Base-by-base conservation (phyloP, 2,113 vertebrate species). In the Tympanuchus pallidicinctus region DNA sequence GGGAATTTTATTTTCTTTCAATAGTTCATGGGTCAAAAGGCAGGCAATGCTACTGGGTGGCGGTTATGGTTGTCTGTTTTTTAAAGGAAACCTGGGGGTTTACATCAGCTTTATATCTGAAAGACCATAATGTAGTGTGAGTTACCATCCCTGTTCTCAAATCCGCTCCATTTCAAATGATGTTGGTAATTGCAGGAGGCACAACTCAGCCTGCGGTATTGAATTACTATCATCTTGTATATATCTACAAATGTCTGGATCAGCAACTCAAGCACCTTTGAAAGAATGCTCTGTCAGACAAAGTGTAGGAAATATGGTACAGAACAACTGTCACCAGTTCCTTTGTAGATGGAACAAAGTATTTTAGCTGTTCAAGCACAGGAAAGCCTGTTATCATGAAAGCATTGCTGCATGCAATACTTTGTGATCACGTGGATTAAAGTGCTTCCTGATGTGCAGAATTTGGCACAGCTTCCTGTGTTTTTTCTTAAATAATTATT, bases 241-340 rank as follows among this genome's bases (percentile, higher is more conserved):
- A 27, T 92, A 47, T 73, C 52, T 93, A 82, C 81, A 85, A 91
- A 90, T 84, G 54, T 77, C 71, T 89, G 56, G 76, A 91, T 71
- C 72, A 85, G 90, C 86, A 85, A 89, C 84, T 90, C 80, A 91
- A 67, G 82, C 72, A 96, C 59, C 57, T 86, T 81, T 88, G 82
- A 95, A 93, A 79, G 95, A 93, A 81, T 73, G 73, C 84, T 93
- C 94, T 94, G 69, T 90, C 91, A 94, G 85, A 83, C 61, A 73
- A 92, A 92, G 72, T 92, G 83, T 84, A 95, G 78, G 52, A 94
- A 86, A 95, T 91, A 73, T 12, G 32, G 86, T 60, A 77, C 85
- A 87, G 90, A 97, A 79, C 59, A 91, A 82, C 45, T 50, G 75
- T 73, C 76, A 95, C 77, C 86, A 92, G 70, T 83, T n/a, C 86